phyloP scores from a whole-genome alignment of 2,888 invertebrate genomes.

The Zaprionus lineosus region DNA sequence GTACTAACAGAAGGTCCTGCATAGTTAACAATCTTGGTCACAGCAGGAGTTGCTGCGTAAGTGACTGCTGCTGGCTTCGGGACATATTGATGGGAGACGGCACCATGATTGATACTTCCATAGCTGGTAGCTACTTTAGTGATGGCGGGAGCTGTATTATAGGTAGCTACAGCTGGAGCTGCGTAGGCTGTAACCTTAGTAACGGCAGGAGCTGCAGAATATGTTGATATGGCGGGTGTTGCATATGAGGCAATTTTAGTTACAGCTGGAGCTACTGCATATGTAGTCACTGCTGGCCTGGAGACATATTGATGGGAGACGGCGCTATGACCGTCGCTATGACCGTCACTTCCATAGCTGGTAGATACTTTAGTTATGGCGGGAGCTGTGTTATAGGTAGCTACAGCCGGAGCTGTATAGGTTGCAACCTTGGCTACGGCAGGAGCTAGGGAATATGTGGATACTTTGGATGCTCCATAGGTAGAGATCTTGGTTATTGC shows the following conservation, averaged over 20 bases:
- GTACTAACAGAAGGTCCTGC: slow-evolving; percentile 48
- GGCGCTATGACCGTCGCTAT: slow-evolving; percentile 38
- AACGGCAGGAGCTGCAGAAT: slow-evolving; percentile 44
- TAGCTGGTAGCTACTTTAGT: slow-evolving; percentile 31
- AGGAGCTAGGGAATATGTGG: slow-evolving; percentile 10
- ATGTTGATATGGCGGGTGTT: slow-evolving; percentile 39
- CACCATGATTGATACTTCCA: slow-evolving; percentile 37
- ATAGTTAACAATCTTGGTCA: slow-evolving; percentile 46
- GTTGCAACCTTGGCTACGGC: slow-evolving; percentile 35
- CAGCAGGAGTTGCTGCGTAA: slow-evolving; percentile 37
- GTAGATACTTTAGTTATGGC: slow-evolving; percentile 22
- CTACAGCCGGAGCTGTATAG: slow-evolving; percentile 44
- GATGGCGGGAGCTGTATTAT: slow-evolving; percentile 44
- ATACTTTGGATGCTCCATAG: slow-evolving; percentile 37
- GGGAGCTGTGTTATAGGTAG: slow-evolving; percentile 39
- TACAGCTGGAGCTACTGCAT: slow-evolving; percentile 34
- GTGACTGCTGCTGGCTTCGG: slow-evolving; percentile 62
- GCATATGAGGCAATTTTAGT: slow-evolving; percentile 50
- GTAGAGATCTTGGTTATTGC: too few species aligned
- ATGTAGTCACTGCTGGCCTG: slow-evolving; percentile 54
- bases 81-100: slow-evolving; percentile 59
- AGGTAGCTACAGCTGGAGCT: slow-evolving; percentile 49
- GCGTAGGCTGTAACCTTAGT: slow-evolving; percentile 49
- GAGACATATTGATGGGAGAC: slow-evolving; percentile 64
- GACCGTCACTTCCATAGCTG: slow-evolving; percentile 24